Evolutionary conservation across 2,797 vertebrate species (phyloP).

Genomic region (Anguilla marmorata): DNA sequence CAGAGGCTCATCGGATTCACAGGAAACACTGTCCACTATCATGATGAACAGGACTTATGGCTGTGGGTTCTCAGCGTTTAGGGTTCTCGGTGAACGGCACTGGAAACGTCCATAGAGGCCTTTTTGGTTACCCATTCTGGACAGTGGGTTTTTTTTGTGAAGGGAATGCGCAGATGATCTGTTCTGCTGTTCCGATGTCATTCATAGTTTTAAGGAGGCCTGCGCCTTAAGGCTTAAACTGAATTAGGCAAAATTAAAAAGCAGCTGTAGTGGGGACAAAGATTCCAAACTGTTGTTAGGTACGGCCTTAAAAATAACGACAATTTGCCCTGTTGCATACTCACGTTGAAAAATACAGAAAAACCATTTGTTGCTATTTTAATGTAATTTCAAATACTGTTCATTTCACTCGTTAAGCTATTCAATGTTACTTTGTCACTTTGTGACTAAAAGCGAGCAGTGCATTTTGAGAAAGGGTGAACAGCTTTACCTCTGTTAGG

Average conservation of each 20-base stretch:
- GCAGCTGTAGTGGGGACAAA: neutral
- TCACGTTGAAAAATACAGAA: conserved; percentile 2
- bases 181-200: conserved; percentile 52
- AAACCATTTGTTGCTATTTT: conserved; percentile 25
- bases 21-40: conserved; percentile 27
- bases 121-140: conserved; percentile 24
- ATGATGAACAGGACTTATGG: neutral
- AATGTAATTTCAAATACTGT: conserved; percentile 15
- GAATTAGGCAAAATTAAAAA: conserved; percentile 56
- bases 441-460: conserved; percentile 29
- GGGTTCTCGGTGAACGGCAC: conserved; percentile 11
- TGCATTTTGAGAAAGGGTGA: neutral
- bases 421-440: conserved; percentile 18
- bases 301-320: neutral
- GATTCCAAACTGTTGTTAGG: conserved; percentile 1
- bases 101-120: neutral
- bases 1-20: conserved; percentile 22
- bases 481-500: neutral
- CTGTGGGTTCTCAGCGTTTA: conserved; percentile 20
- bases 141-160: conserved; percentile 17
- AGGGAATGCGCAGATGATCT: conserved; percentile 9
- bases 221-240: conserved; percentile 67
- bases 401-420: neutral
- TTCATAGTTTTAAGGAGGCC: conserved; percentile 61
- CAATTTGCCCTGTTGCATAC: neutral